Base-by-base conservation (phyloP, 2,888 invertebrate genomes). In the Hyppa rectilinea region DNA sequence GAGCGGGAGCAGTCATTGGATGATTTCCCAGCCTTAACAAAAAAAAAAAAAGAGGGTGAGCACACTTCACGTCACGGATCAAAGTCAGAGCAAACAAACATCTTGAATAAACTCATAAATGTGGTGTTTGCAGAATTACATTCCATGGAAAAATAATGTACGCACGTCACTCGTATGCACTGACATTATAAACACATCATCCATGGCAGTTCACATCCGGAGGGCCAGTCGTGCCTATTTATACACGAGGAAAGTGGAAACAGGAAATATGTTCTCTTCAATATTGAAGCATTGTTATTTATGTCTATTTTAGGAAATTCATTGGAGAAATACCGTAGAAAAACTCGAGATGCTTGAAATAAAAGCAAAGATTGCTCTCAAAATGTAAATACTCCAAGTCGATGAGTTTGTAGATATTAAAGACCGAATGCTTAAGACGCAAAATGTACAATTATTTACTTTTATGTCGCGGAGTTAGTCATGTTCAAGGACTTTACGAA, bases 201-300 rank as follows among this genome's bases (percentile, higher is more conserved):
- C 49, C 55, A 31, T 26, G 43, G 23, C 2, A 12, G 36, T n/a
- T 10, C 29, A 34, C 67, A 58, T 58, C 52, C 53, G 31, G 49
- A 65, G 29, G 58, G 49, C 34, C 64, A 12, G 38, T 59, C 23
- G 31, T 29, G 55, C 9, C 47, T 56, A 49, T 47, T 43, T 58
- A 50, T 38, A 52, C 43, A 45, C 29, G 23, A 61, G 61, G 49
- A 62, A 69, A 78, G 17, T 49, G 17, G 45, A 74, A 55, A 43
- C 62, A n/a, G 65, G 62, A 58, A 65, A 56, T 62, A 78, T 64
- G 49, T 66, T 62, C 55, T 40, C 79, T 36, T 65, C 65, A 65
- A 66, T 74, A 69, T 52, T 79, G 62, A 74, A 66, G 47, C 53
- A 55, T 45, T 45, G 50, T 52, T 78, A 73, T 65, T 78, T 50